phyloP scores from a whole-genome alignment of 2,888 invertebrate species.

The Tanytarsus gracilentus region DNA sequence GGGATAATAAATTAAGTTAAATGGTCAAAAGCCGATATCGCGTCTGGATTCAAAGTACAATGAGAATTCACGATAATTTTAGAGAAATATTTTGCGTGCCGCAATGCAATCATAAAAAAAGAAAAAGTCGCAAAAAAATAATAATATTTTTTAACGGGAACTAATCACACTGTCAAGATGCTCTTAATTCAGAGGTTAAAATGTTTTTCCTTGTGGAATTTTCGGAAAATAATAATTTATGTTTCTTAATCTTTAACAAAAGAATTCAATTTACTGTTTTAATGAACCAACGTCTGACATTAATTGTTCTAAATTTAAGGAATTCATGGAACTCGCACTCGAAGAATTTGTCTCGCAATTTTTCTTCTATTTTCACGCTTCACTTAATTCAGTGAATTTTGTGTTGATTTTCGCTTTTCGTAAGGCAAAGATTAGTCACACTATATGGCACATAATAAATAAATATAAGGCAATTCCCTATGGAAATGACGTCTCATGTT shows the following conservation, averaged over 20 bases:
- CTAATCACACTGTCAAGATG: neutral
- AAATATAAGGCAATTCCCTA: neutral
- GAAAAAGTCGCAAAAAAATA: conserved; percentile 8
- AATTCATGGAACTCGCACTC: too few species aligned
- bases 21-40: neutral
- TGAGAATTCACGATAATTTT: neutral
- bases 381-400: neutral
- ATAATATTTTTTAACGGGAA: conserved; percentile 15
- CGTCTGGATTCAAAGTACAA: neutral
- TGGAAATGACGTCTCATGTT: neutral
- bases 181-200: neutral
- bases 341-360: neutral
- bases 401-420: neutral
- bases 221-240: too few species aligned
- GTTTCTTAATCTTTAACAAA: too few species aligned
- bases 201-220: neutral
- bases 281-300: too few species aligned
- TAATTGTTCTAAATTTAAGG: too few species aligned
- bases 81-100: conserved; percentile 18
- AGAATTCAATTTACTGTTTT: too few species aligned
- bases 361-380: too few species aligned
- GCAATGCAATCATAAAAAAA: conserved; percentile 15
- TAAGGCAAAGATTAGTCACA: neutral
- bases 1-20: conserved; percentile 23
- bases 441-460: neutral